Conservation (phyloP, 64 coral and sea anemone genomes). For the Porites lutea region DNA sequence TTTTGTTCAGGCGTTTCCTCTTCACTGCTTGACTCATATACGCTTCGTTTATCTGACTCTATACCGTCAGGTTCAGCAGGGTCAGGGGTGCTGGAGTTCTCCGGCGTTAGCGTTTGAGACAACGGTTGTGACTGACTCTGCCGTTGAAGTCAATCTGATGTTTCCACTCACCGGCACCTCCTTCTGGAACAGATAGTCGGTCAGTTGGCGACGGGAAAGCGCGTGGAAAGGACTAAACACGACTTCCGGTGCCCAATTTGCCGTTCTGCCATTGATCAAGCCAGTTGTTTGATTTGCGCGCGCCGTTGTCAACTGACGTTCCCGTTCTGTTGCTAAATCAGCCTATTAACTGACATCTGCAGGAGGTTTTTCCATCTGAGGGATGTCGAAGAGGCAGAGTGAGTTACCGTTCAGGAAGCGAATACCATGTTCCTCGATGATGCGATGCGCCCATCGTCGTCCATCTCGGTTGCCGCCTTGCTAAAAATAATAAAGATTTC, state of each 20-base stretch:
- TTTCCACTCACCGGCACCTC: neutral
- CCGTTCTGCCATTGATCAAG: no score
- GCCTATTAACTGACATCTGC: neutral
- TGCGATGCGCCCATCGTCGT: conserved; percentile 1
- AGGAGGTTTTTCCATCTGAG: conserved; percentile 30
- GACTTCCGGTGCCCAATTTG: no score
- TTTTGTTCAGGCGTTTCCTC: conserved; percentile 23
- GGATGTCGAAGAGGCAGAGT: conserved; percentile 13
- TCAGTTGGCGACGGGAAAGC: no score
- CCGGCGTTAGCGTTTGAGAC: neutral
- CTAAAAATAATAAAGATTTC: no score
- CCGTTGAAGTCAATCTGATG: neutral
- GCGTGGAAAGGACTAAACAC: no score
- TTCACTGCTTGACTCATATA: conserved; percentile 17
- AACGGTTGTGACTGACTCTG: no score
- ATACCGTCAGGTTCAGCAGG: neutral
- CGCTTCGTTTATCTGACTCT: conserved; percentile 12
- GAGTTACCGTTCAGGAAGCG: conserved; percentile 43
- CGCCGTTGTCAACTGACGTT: no score
- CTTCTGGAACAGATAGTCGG: neutral
- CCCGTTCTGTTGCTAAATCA: no score
- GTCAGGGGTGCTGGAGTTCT: conserved; percentile 20
- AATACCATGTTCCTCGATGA: conserved; percentile 4
- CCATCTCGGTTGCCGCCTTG: no score
- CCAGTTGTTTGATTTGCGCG: no score